Conservation (phyloP, 2,888 invertebrate species). For the Morpho deidamia region DNA sequence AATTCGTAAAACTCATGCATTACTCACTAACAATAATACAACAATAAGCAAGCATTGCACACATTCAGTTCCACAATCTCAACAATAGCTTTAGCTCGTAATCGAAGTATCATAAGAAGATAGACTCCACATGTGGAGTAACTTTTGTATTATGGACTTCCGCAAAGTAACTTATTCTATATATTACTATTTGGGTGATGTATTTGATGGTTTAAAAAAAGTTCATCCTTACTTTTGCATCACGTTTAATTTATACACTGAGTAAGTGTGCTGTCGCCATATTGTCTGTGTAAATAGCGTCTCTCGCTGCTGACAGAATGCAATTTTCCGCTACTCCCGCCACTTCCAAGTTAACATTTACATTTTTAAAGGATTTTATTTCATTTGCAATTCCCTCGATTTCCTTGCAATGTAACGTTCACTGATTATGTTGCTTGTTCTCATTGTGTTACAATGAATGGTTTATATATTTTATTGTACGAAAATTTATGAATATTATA, state of each 20-base stretch:
- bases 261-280: slow-evolving; percentile 11
- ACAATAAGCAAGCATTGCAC: no score
- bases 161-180: no score
- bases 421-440: slow-evolving; percentile 29
- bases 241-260: slow-evolving; percentile 7
- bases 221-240: not conserved
- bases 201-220: no score
- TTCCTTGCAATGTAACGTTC: slow-evolving; percentile 26
- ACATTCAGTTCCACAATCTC: no score
- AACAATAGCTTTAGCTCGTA: no score
- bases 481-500: no score
- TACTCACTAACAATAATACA: no score
- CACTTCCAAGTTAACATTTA: slow-evolving; percentile 10
- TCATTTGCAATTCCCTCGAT: slow-evolving; percentile 30
- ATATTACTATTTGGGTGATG: no score
- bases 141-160: no score
- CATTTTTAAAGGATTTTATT: slow-evolving; percentile 18
- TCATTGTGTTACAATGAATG: not conserved
- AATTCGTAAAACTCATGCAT: no score
- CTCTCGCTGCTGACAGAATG: slow-evolving; percentile 21
- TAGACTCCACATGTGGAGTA: no score
- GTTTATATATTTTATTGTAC: not conserved
- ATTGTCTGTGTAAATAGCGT: slow-evolving; percentile 10
- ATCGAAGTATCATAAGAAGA: no score
- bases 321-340: slow-evolving; percentile 20